Evolutionary conservation across 1,140 invertebrate species (phyloP).

Genomic region (Drosophila ironensis): DNA sequence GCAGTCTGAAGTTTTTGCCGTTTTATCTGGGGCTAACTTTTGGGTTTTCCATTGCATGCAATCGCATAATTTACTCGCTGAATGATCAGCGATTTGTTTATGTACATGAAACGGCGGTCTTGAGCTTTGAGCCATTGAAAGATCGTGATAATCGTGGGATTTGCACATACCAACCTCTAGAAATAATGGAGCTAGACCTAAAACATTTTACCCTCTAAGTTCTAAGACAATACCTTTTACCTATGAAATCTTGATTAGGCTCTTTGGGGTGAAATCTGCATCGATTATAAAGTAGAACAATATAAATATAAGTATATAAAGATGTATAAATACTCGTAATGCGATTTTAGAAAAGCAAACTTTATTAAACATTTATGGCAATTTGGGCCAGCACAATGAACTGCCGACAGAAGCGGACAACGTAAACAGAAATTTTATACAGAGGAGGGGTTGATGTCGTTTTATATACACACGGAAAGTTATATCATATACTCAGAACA

Average conservation of each 20-base stretch:
- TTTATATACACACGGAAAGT: neutral
- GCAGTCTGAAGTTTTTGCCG: slow-evolving; percentile 7
- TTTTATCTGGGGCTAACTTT: slow-evolving; percentile 2
- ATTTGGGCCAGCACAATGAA: slow-evolving; percentile 2
- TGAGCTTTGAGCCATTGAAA: slow-evolving; percentile 21
- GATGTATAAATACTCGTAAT: neutral
- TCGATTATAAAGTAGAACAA: neutral
- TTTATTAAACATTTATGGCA: slow-evolving; percentile 32
- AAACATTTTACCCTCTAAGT: too few species aligned
- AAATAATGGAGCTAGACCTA: too few species aligned
- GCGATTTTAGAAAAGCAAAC: slow-evolving; percentile 1
- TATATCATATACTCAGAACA: slow-evolving; percentile 1
- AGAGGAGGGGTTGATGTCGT: too few species aligned
- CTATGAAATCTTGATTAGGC: too few species aligned
- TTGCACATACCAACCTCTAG: too few species aligned
- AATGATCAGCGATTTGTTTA: slow-evolving; percentile 3
- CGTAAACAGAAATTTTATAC: slow-evolving; percentile 14
- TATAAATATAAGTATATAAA: too few species aligned
- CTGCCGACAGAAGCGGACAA: slow-evolving; percentile 1
- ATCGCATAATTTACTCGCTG: slow-evolving; percentile 18
- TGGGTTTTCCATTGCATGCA: neutral
- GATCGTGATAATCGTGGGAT: slow-evolving; percentile 5
- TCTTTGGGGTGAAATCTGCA: too few species aligned
- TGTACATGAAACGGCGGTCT: neutral
- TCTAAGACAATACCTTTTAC: too few species aligned